These are phyloP conservation scores for Brassicogethes aeneus DNA, from an alignment of 2,888 invertebrate genomes.

Conservation along the genomic window DNA sequence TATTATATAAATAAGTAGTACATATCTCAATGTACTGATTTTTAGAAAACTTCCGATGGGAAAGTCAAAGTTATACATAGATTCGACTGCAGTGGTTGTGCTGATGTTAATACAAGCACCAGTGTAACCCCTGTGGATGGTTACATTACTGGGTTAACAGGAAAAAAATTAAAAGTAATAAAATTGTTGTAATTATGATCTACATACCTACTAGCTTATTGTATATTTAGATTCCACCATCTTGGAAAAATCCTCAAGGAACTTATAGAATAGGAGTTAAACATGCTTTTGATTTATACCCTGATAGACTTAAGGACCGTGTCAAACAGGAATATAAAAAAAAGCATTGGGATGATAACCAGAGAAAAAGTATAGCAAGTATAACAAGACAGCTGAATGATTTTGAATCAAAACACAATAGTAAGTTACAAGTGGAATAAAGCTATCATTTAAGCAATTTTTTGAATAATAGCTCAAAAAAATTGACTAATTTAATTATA, in stretches of 20 bases:
- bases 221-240: constrained; percentile 59
- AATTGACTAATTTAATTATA: constrained; percentile 3
- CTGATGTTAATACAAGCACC: constrained; percentile 88
- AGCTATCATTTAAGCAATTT: constrained; percentile 1
- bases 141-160: constrained; percentile 74
- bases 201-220: too few species aligned
- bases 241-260: constrained; percentile 78
- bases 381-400: constrained; percentile 65
- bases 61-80: constrained; percentile 89
- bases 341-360: constrained; percentile 75
- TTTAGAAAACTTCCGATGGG: constrained; percentile 78
- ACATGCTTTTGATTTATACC: constrained; percentile 78
- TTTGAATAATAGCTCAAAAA: constrained; percentile 3
- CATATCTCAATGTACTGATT: constrained; percentile 10
- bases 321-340: constrained; percentile 65
- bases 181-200: constrained; percentile 5
- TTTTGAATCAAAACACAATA: constrained; percentile 50
- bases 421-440: too few species aligned
- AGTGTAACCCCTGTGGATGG: constrained; percentile 61
- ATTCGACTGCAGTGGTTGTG: constrained; percentile 92
- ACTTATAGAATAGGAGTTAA: constrained; percentile 83
- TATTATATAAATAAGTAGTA: constrained; percentile 23
- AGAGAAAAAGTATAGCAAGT: constrained; percentile 71
- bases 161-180: constrained; percentile 73
- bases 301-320: constrained; percentile 72